Conservation (phyloP, 2,113 vertebrate genomes). For the Ageneiosus marmoratus region DNA sequence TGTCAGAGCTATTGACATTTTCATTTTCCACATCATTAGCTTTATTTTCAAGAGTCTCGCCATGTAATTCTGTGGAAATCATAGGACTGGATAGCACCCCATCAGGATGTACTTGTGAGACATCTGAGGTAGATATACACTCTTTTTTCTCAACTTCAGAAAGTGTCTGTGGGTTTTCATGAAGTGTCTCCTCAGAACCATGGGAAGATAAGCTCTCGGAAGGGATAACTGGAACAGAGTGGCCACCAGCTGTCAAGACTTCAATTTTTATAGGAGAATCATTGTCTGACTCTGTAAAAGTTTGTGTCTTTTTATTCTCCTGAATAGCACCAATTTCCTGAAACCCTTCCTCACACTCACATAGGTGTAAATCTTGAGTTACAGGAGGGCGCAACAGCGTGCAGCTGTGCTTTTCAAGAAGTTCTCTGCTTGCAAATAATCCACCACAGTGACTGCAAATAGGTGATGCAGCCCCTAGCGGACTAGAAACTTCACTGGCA, state of each 20-base stretch:
- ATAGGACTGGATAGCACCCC: background rate
- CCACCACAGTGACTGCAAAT: conserved; percentile 56
- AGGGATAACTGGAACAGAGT: background rate
- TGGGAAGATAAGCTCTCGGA: background rate
- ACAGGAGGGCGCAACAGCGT: conserved; percentile 6
- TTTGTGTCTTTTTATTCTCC: conserved; percentile 66
- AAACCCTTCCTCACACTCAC: conserved; percentile 72
- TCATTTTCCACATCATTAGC: background rate
- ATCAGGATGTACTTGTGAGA: conserved; percentile 5
- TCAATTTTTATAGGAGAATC: background rate
- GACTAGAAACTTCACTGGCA: conserved; percentile 45
- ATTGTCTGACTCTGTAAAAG: background rate
- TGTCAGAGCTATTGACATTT: conserved; percentile 29
- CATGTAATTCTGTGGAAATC: conserved; percentile 31
- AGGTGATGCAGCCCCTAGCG: conserved; percentile 48
- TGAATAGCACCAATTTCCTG: conserved; percentile 62
- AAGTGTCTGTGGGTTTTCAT: conserved; percentile 32
- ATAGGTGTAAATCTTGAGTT: conserved; percentile 59
- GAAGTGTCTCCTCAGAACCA: conserved; percentile 17
- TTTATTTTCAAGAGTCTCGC: background rate
- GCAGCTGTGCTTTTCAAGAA: conserved; percentile 50
- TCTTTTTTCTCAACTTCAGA: conserved; percentile 44
- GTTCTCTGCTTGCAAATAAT: conserved; percentile 51
- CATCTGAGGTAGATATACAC: conserved; percentile 39
- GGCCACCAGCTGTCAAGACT: background rate